Percentiles rank a stretch among this genome's conserved stretches.
These are phyloP conservation scores for Dione vanillae DNA, from an alignment of 2,888 invertebrate genomes.

Conservation along the genomic window DNA sequence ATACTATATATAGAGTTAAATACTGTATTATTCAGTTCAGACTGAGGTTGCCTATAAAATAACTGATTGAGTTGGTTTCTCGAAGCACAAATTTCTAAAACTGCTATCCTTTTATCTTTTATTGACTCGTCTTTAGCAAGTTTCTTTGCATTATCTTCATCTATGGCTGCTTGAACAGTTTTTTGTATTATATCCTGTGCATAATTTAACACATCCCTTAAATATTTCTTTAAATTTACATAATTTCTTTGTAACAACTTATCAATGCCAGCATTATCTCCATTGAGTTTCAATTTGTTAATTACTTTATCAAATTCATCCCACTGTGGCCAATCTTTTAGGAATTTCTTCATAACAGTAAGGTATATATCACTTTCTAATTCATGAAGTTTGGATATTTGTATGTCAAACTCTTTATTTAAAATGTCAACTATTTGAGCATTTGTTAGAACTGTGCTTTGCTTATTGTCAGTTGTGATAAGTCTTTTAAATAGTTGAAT, in stretches of 20 bases:
- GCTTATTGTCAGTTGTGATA: conserved; percentile 61
- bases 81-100: conserved; percentile 59
- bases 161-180: conserved; percentile 47
- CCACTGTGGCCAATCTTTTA: conserved; percentile 76
- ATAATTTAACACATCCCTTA: conserved; percentile 56
- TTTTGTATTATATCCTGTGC: conserved; percentile 54
- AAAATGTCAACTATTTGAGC: conserved; percentile 66
- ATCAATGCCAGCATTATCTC: conserved; percentile 49
- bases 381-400: conserved; percentile 55
- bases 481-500: conserved; percentile 63
- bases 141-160: conserved; percentile 21
- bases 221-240: conserved; percentile 59
- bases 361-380: conserved; percentile 68
- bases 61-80: conserved; percentile 59
- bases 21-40: conserved; percentile 52
- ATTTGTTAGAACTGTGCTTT: conserved; percentile 68
- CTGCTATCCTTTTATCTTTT: conserved; percentile 47
- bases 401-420: conserved; percentile 62
- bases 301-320: conserved; percentile 63
- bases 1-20: conserved; percentile 54
- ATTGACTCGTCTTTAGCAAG: conserved; percentile 13
- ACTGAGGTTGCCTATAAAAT: conserved; percentile 56
- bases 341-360: conserved; percentile 66
- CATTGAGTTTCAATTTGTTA: conserved; percentile 52
- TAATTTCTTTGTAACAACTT: conserved; percentile 60